Percentiles rank a stretch among this genome's conserved stretches.
Evolutionary conservation across 2,888 invertebrate genomes (phyloP).

Genomic region (Plagodis dolabraria): DNA sequence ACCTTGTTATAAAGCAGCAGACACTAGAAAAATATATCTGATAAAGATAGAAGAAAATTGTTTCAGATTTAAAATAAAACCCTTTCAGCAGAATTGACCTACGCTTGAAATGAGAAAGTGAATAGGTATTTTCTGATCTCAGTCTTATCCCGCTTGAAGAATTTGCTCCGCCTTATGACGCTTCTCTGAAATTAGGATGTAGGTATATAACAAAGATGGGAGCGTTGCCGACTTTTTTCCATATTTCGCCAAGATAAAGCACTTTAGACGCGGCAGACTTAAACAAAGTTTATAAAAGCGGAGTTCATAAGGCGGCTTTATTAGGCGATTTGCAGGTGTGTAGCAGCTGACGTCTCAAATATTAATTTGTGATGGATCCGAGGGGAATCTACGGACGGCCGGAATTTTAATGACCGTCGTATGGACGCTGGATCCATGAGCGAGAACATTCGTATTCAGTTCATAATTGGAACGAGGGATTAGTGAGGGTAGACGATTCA

Average conservation of each 20-base stretch:
- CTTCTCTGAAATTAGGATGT: constrained; percentile 40
- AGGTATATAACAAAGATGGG: constrained; percentile 45
- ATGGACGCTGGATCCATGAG: constrained; percentile 44
- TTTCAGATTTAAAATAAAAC: constrained; percentile 23
- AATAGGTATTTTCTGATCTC: constrained; percentile 35
- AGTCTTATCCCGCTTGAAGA: constrained; percentile 35
- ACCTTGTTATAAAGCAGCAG: constrained; percentile 3
- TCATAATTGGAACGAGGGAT: constrained; percentile 68
- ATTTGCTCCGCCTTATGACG: constrained; percentile 38
- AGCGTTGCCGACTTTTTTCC: constrained; percentile 48
- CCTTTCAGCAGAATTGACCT: constrained; percentile 18
- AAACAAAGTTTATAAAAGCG: constrained; percentile 69
- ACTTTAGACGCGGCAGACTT: constrained; percentile 59
- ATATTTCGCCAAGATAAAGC: constrained; percentile 51
- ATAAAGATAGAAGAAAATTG: constrained; percentile 25
- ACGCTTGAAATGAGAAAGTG: constrained; percentile 23
- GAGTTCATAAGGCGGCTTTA: constrained; percentile 77
- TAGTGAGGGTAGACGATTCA: constrained; percentile 59
- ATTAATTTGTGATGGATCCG: constrained; percentile 75
- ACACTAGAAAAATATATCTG: constrained; percentile 22
- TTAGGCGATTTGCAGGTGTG: constrained; percentile 75
- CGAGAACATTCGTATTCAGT: constrained; percentile 58
- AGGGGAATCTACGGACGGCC: constrained; percentile 52
- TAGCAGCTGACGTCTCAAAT: constrained; percentile 72
- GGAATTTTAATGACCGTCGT: constrained; percentile 61